Evolutionary conservation across 1,140 invertebrate species (phyloP), one percentile per base, ranked within the genome.

Genomic region (Venturia canescens): DNA sequence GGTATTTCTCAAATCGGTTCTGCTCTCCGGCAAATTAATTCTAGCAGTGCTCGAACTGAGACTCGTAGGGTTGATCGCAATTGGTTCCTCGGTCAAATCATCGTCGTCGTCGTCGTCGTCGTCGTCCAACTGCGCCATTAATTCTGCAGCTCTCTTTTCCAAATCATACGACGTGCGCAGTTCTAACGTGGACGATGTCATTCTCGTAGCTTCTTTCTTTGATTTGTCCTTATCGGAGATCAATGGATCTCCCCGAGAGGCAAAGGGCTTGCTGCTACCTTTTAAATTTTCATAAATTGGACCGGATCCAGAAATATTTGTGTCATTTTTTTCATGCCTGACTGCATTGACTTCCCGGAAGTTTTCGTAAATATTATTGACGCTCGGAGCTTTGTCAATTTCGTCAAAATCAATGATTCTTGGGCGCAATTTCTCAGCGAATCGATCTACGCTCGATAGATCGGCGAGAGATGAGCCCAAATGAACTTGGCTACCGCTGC

Each of bases 391-490:
- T 31, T 69, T 69, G 66, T 91, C 90, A 7, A 89, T 88, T 66
- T 91, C 87, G 15, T 84, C 66, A 48, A 84, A 67, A 26, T 84
- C 84, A 3, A 84, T 71, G n/a, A 83, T 82, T 13, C 74, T 82
- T 13, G 34, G 69, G n/a, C 60, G 78, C 7, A 48, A 48, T 53
- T 83, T 69, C 88, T 90, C 88, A 81, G 29, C 85, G 76, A 75
- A 78, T 4, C 88, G 89, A 89, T 91, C 90, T 89, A 88, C 87
- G 15, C 83, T 78, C 7, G 87, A 84, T 87, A 92, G 88, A 90
- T 91, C 89, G 82, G 86, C 86, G 82, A 91, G 88, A 90, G 90
- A 90, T 72, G 87, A 87, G 21, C 89, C 90, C 26, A 87, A 66
- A 16, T 57, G 44, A 18, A 18, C 74, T 76, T 82, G 77, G 27